These are phyloP conservation scores for Aphelinus atriplicis DNA, from an alignment of 1,140 invertebrate genomes.

Conservation along the genomic window DNA sequence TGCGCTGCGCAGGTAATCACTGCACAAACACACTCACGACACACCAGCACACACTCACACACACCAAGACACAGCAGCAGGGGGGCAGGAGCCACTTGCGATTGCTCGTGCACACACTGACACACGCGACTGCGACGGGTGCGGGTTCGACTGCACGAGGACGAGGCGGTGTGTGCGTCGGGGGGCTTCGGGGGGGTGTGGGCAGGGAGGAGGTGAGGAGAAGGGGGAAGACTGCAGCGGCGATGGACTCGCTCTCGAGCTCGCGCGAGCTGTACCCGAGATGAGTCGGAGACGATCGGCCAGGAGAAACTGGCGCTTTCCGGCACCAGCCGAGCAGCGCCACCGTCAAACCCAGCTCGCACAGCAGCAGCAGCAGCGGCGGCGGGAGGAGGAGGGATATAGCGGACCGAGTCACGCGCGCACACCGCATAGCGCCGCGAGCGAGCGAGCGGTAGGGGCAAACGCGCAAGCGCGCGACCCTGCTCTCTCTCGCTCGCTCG, in stretches of 20 bases:
- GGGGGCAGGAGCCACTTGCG: not conserved
- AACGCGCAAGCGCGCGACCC: too few relatives aligned
- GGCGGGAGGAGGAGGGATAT: constrained; percentile 12
- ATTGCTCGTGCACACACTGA: too few relatives aligned
- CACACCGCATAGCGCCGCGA: constrained; percentile 22
- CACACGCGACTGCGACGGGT: not conserved
- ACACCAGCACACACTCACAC: not conserved
- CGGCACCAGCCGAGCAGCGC: constrained; percentile 39
- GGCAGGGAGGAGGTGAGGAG: not conserved
- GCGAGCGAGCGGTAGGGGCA: too few relatives aligned
- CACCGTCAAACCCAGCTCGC: too few relatives aligned
- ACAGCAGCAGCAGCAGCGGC: constrained; percentile 12
- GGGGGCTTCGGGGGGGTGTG: not conserved
- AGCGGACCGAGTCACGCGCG: constrained; percentile 31
- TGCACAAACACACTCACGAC: not conserved
- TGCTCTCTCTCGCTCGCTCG: too few relatives aligned
- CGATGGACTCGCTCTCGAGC: not conserved
- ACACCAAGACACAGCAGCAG: not conserved
- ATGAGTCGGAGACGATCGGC: constrained; percentile 52
- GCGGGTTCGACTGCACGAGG: not conserved
- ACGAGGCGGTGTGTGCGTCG: not conserved
- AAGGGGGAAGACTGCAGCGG: not conserved
- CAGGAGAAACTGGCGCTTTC: constrained; percentile 62
- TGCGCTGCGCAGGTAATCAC: not conserved
- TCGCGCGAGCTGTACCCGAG: constrained; percentile 3